Conservation (phyloP, 2,113 vertebrate species). For the Pteropus alecto region DNA sequence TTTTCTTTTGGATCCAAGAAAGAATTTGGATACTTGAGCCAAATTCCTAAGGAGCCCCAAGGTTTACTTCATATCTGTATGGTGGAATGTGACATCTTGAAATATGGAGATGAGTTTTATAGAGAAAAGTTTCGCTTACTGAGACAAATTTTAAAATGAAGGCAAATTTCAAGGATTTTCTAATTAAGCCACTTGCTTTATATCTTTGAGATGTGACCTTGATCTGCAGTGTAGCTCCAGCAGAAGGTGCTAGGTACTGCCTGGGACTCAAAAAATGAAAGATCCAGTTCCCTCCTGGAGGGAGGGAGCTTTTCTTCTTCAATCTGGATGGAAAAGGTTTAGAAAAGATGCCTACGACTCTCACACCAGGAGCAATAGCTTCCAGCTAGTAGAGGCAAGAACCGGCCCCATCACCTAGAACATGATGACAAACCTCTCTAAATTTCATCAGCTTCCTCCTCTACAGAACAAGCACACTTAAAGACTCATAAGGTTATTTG, state of each 20-base stretch:
- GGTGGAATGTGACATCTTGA: background rate
- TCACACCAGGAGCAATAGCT: background rate
- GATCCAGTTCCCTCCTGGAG: background rate
- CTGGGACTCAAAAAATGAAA: background rate
- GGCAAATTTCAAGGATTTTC: background rate
- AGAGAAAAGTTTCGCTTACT: background rate
- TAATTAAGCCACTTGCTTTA: background rate
- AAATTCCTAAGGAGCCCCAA: background rate
- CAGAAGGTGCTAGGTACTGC: background rate
- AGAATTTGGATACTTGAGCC: background rate
- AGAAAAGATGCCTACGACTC: background rate
- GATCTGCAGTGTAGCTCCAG: background rate
- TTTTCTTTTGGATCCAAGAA: background rate
- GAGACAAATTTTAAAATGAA: background rate
- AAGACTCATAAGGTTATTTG: background rate
- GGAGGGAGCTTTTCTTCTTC: background rate
- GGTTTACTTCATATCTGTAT: constrained; percentile 6
- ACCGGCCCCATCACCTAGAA: background rate
- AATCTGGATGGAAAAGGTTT: background rate
- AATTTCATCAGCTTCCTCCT: background rate
- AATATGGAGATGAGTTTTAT: background rate
- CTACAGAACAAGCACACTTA: background rate
- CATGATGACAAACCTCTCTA: background rate
- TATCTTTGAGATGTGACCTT: background rate
- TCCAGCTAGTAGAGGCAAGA: background rate